Evolutionary conservation across 2,113 vertebrate species (phyloP).

Genomic region (Cryptotis parvus): DNA sequence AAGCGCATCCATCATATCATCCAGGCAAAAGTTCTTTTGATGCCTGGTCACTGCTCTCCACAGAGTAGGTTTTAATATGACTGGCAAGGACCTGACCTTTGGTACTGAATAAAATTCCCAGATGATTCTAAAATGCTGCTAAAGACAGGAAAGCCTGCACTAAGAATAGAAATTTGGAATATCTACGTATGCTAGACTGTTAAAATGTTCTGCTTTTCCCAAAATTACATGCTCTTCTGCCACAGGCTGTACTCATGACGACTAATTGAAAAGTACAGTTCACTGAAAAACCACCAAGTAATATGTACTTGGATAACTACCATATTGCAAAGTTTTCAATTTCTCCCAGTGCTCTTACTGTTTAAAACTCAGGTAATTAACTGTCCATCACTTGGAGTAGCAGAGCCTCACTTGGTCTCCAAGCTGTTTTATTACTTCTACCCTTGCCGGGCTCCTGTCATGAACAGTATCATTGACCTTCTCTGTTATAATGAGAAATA

Average conservation of each 20-base stretch:
- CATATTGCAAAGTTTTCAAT: constrained; percentile 10
- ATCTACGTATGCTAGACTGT: neutral
- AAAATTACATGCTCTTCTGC: constrained; percentile 9
- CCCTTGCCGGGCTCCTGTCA: constrained; percentile 45
- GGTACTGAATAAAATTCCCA: neutral
- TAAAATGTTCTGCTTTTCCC: neutral
- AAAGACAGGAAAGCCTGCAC: neutral
- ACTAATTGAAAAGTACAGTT: neutral
- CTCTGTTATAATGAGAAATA: constrained; percentile 43
- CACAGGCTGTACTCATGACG: neutral
- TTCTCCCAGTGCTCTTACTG: neutral
- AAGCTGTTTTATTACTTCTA: constrained; percentile 36
- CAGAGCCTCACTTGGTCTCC: constrained; percentile 1
- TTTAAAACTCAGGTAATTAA: constrained; percentile 48
- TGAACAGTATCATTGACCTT: neutral
- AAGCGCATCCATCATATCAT: neutral
- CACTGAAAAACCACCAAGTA: neutral
- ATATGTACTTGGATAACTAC: neutral
- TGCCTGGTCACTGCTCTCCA: neutral
- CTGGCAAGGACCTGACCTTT: neutral
- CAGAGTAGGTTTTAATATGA: neutral
- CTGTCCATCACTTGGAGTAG: neutral
- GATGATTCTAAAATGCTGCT: neutral
- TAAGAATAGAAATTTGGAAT: constrained; percentile 10
- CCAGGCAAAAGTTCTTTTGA: neutral